Evolutionary conservation across 2,113 vertebrate species (phyloP), one percentile per base, ranked within the genome.

Genomic region (Prochilodus magdalenae): DNA sequence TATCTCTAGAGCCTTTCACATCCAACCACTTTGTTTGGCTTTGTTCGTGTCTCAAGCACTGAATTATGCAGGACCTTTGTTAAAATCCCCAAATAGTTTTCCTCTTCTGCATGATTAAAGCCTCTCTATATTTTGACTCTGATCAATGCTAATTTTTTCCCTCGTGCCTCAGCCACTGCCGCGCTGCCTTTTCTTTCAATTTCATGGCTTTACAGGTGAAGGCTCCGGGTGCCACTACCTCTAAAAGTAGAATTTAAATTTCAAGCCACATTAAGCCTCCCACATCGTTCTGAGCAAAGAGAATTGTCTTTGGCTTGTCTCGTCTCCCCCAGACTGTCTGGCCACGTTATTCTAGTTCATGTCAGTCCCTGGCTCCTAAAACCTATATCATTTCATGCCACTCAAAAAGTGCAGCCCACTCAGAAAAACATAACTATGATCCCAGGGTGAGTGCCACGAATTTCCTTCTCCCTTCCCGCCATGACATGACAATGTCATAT

Each of bases 241-340:
- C 67, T 69, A 80, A 79, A 84, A 73, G 44, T 70, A 77, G 62
- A 82, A 72, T 87, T 79, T 82, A 80, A 73, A 87, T 87, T 85
- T 85, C 86, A 87, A 87, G 80, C 80, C 67, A 77, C 80, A 80
- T 87, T 80, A 85, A 84, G 49, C 80, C 76, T 76, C 65, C 65
- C 67, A 55, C 80, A 53, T 79, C 18, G 76, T 72, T 82, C 63
- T 75, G 47, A 79, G 79, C 63, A 82, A 76, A 59, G 47, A 57
- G 16, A 70, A 75, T 80, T 74, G 60, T 80, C 70, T 83, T 83
- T 75, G 53, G 27, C 60, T 72, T 44, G 22, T 82, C 57, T 76
- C 73, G 26, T 73, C 59, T 75, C 63, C 53, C 57, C 63, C 69
- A 75, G 80, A 76, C 80, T 83, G 71, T 85, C 76, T 75, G 66